These are phyloP conservation scores for Drymodes brunneopygia DNA, from an alignment of 2,113 vertebrate species.

Conservation along the genomic window DNA sequence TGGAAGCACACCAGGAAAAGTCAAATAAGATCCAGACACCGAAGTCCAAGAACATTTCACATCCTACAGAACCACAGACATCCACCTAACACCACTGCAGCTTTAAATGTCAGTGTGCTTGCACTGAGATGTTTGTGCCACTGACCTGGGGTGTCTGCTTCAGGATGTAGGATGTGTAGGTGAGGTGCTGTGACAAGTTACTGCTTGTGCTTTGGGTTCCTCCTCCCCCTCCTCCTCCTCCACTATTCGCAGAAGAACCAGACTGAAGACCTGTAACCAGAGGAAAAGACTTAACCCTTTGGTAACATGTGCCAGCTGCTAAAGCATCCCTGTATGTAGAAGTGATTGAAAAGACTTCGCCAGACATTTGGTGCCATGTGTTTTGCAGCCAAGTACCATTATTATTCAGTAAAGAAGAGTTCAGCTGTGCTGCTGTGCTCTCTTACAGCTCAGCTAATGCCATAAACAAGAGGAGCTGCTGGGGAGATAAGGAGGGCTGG, in stretches of 20 bases:
- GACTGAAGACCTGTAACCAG: conserved; percentile 85
- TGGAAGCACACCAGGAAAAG: not conserved
- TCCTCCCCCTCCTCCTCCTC: conserved; percentile 41
- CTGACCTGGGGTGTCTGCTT: conserved; percentile 92
- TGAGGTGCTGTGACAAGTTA: conserved; percentile 89
- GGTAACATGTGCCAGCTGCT: not conserved
- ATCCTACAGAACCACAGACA: not conserved
- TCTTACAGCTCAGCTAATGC: not conserved
- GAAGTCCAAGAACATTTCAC: fast-evolving
- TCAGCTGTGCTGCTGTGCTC: not conserved
- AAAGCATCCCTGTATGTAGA: not conserved
- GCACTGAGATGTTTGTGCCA: not conserved
- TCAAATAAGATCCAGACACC: not conserved
- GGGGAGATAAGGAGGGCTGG: not conserved
- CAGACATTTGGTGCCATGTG: not conserved
- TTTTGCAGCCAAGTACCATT: not conserved
- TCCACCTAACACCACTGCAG: not conserved
- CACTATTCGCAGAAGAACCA: conserved; percentile 66
- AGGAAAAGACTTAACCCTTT: not conserved
- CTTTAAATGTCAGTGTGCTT: not conserved
- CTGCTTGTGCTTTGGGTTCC: conserved; percentile 76
- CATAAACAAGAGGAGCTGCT: not conserved
- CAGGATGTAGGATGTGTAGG: conserved; percentile 96
- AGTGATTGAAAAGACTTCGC: not conserved
- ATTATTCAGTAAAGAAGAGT: not conserved